A percentile compares a stretch with the other conserved stretches of the same genome.
phyloP scores from a whole-genome alignment of 2,113 vertebrate genomes.

The Clupea harengus region DNA sequence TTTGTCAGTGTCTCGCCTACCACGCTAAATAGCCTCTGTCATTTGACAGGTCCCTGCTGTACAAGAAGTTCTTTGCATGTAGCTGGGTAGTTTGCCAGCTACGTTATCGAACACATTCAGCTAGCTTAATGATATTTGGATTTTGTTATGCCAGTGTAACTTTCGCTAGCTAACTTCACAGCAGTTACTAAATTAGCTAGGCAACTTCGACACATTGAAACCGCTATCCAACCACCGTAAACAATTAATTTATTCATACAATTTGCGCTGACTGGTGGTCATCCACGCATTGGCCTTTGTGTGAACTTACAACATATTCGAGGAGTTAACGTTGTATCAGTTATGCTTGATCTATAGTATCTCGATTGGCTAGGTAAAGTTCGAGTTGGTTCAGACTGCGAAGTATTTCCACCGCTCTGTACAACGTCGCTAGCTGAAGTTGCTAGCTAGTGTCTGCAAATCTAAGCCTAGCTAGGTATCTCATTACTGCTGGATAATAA shows the following conservation, averaged over 20 bases:
- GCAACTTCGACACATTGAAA: background rate
- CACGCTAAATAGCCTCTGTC: background rate
- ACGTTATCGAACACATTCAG: background rate
- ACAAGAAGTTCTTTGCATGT: background rate
- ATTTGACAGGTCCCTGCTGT: background rate
- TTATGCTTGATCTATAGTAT: background rate
- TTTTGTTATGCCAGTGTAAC: background rate
- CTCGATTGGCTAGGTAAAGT: background rate
- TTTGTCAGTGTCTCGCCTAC: conserved; percentile 3
- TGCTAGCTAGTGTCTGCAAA: background rate
- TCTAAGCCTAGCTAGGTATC: background rate
- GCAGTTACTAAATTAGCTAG: background rate
- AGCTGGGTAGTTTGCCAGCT: background rate
- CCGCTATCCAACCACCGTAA: background rate
- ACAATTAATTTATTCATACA: background rate
- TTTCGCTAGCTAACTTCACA: background rate
- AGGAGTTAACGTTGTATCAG: background rate
- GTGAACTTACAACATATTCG: background rate
- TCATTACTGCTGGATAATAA: background rate
- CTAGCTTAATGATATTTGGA: background rate
- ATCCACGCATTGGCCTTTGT: background rate
- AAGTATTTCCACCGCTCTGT: background rate
- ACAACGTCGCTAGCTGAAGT: background rate
- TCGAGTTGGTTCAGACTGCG: background rate
- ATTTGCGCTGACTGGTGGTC: background rate